Conservation (phyloP, 92 coral and sea anemone species). For the Heteractis magnifica region DNA sequence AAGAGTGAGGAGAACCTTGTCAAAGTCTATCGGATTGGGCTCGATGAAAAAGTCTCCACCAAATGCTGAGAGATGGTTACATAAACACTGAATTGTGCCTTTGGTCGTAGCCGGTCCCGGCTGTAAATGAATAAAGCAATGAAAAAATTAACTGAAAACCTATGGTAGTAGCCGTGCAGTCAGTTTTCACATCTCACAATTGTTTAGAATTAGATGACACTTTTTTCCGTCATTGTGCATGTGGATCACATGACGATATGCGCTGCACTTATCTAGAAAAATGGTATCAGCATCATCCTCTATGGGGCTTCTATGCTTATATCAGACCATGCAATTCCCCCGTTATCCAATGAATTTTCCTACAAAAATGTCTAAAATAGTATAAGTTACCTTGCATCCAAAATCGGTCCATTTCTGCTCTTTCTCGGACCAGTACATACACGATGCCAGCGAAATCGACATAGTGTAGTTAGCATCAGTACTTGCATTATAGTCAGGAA, state of each 20-base stretch:
- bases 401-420: constrained; percentile 61
- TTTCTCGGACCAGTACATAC: constrained; percentile 74
- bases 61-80: constrained; percentile 76
- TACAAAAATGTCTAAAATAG: background rate
- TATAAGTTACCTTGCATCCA: constrained; percentile 64
- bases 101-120: constrained; percentile 28
- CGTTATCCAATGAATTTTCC: too few species aligned
- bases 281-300: too few species aligned
- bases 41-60: constrained; percentile 84
- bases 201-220: too few species aligned
- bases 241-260: too few species aligned
- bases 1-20: constrained; percentile 69
- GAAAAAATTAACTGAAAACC: background rate
- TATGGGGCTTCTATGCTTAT: too few species aligned
- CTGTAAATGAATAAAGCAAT: background rate
- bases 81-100: constrained; percentile 59
- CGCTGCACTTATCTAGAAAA: too few species aligned
- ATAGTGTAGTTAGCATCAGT: constrained; percentile 65
- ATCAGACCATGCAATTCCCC: too few species aligned
- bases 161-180: background rate
- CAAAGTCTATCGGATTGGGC: constrained; percentile 83
- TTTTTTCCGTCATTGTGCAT: too few species aligned
- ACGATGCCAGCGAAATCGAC: constrained; percentile 57
- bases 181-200: too few species aligned
- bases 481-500: constrained; percentile 52